Conservation (phyloP, 2,888 invertebrate genomes). For the Atrina japonica region DNA sequence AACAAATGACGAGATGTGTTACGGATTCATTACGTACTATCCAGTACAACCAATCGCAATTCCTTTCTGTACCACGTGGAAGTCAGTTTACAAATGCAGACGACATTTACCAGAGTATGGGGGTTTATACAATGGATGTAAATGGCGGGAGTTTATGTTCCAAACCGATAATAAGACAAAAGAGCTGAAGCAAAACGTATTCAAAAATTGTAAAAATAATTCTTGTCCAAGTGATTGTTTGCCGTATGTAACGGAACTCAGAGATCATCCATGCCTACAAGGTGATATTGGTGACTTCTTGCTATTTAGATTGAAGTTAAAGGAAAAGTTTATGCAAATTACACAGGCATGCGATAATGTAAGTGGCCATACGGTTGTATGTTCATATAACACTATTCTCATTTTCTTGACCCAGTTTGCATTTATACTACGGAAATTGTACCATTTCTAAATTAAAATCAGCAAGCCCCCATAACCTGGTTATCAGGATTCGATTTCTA, state of each 20-base stretch:
- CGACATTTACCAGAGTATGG: conserved; percentile 52
- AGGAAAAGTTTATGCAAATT: too few relatives aligned
- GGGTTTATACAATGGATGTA: conserved; percentile 48
- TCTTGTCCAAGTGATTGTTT: conserved; percentile 49
- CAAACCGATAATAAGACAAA: conserved; percentile 23
- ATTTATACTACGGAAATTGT: too few relatives aligned
- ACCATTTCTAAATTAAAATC: too few relatives aligned
- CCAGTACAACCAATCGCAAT: conserved; percentile 46
- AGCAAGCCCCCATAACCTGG: too few relatives aligned
- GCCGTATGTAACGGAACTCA: conserved; percentile 39
- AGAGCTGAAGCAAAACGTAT: not conserved
- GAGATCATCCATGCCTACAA: conserved; percentile 52
- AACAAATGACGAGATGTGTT: conserved; percentile 63
- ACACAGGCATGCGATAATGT: too few relatives aligned
- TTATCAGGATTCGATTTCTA: too few relatives aligned
- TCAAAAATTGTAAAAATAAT: not conserved
- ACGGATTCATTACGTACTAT: conserved; percentile 59
- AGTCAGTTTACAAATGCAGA: conserved; percentile 52
- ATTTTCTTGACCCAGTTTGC: too few relatives aligned
- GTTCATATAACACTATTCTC: too few relatives aligned
- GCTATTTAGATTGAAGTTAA: too few relatives aligned
- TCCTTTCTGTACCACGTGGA: conserved; percentile 56
- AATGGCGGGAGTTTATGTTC: conserved; percentile 49
- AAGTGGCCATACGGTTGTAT: too few relatives aligned
- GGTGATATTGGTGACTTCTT: conserved; percentile 57